Base-by-base conservation (phyloP, 1,140 invertebrate species). In the Yoshiicerus persimilis region DNA sequence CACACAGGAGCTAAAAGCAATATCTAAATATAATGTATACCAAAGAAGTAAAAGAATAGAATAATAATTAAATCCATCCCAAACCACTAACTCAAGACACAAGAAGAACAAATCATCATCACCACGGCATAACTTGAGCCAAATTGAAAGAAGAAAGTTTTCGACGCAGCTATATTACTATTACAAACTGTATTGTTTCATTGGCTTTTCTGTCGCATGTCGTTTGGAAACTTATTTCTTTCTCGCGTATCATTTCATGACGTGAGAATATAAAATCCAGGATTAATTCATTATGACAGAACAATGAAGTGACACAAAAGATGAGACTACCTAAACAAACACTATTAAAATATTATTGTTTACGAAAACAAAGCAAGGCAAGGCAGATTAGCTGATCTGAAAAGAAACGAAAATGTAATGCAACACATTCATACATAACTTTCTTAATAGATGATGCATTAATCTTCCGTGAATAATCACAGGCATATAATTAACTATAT, bases 251-350 rank as follows among this genome's bases (percentile, higher is more conserved):
- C 47, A 80, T 80, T 23, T 16, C 9, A 8, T 38, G 34, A 80
- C 34, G 75, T 32, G 75, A 80, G 75, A 80, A 80, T 36, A 80
- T 80, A 20, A 38, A 80, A 80, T 80, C 75, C 75, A 34, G 75
- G 32, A 80, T 80, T 80, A 80, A 80, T 80, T 80, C 75, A 80
- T 80, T 80, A 80, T 80, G 75, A 80, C 75, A 80, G 32, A 32
- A 80, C 75, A 80, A 80, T 80, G 30, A 56, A n/a, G 47, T 56
- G 47, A 56, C 47, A 56, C 16, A 47, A 47, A 47, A 47, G 41
- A 47, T 13, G 39, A 11, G 2, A 13, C 41, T 56, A 56, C n/a
- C 47, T 56, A n/a, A 56, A 56, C 47, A 56, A 56, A 56, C 47
- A 56, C 47, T n/a, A 56, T 16, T 56, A 56, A 56, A 56, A 56